Conservation (phyloP, 2,888 invertebrate species). For the Byasa hedistus region DNA sequence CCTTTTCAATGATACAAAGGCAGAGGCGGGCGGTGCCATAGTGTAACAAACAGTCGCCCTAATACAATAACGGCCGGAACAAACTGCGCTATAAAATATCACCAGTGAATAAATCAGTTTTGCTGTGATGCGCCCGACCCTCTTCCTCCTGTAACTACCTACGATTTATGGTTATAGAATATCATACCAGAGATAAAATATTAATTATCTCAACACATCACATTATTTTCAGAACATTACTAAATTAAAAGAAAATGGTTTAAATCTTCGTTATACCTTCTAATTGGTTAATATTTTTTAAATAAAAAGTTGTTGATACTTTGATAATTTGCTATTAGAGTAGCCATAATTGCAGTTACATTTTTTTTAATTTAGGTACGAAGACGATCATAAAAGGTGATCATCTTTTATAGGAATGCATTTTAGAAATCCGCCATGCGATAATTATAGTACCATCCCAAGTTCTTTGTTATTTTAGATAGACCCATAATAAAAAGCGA, state of each 20-base stretch:
- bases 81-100: conserved; percentile 84
- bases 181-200: conserved; percentile 71
- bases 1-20: conserved; percentile 14
- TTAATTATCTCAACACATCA: conserved; percentile 56
- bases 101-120: conserved; percentile 83
- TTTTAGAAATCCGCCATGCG: no score
- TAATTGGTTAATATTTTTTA: no score
- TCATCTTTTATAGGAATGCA: no score
- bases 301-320: no score
- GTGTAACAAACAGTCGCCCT: conserved; percentile 79
- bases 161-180: conserved; percentile 71
- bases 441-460: no score
- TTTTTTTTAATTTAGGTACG: no score
- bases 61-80: conserved; percentile 84
- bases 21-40: conserved; percentile 42
- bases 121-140: conserved; percentile 65
- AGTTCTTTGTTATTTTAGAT: no score
- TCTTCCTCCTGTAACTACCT: conserved; percentile 58
- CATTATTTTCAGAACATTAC: conserved; percentile 33
- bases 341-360: no score
- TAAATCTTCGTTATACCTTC: no score
- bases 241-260: neutral
- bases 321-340: no score
- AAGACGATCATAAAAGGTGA: no score
- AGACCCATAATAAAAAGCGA: no score